Evolutionary conservation across 2,888 invertebrate species (phyloP).

Genomic region (Eilema caniola): DNA sequence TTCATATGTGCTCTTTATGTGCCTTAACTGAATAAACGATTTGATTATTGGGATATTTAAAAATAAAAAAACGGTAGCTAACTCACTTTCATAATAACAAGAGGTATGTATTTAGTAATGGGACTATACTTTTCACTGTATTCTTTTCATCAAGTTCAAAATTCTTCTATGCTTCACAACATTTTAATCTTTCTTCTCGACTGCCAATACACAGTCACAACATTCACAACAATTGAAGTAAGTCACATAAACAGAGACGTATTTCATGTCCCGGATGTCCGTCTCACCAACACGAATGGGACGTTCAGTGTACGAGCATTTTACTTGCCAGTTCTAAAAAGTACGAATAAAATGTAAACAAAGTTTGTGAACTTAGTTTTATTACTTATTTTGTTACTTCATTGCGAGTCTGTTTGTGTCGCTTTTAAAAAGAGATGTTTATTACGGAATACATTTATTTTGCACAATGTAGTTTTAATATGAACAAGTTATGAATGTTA

Average conservation of each 20-base stretch:
- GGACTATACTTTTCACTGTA: neutral
- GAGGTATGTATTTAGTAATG: neutral
- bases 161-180: neutral
- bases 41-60: no score
- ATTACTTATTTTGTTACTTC: constrained; percentile 23
- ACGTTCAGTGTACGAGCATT: constrained; percentile 44
- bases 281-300: constrained; percentile 55
- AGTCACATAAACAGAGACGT: constrained; percentile 64
- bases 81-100: neutral
- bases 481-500: neutral
- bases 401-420: constrained; percentile 13
- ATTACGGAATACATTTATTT: neutral
- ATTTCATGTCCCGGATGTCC: constrained; percentile 68
- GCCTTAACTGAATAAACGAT: no score
- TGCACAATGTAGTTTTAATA: neutral
- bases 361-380: constrained; percentile 24
- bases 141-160: neutral
- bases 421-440: neutral
- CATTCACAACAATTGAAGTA: constrained; percentile 48
- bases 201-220: constrained; percentile 44
- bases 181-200: constrained; percentile 5
- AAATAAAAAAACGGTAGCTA: neutral
- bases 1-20: no score
- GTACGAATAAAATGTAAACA: constrained; percentile 35
- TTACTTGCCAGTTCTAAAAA: constrained; percentile 54